These are phyloP conservation scores for Hecatera dysodea DNA, from an alignment of 2,888 invertebrate species.

Conservation along the genomic window DNA sequence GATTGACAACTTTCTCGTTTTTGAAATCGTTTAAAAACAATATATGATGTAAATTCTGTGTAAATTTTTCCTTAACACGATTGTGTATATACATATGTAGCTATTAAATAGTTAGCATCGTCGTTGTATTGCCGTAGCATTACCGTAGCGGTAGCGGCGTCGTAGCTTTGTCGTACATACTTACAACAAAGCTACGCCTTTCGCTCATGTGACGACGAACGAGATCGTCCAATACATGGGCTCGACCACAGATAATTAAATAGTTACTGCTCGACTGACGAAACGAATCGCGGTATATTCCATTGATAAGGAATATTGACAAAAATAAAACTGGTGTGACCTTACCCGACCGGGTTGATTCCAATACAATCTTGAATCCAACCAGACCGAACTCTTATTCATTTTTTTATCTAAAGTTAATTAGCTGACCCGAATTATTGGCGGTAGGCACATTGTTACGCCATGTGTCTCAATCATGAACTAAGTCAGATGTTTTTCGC, in stretches of 20 bases:
- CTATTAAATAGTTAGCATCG: no score
- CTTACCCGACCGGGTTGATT: slow-evolving; percentile 2
- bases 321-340: slow-evolving; percentile 13
- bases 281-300: slow-evolving; percentile 31
- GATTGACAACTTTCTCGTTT: no score
- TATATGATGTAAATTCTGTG: background rate
- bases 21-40: background rate
- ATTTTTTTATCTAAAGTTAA: slow-evolving; percentile 13
- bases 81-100: background rate
- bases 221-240: background rate
- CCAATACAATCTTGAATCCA: slow-evolving; percentile 23
- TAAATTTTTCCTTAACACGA: background rate
- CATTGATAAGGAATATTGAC: slow-evolving; percentile 23
- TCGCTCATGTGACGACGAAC: no score
- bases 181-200: no score
- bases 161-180: background rate
- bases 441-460: slow-evolving; percentile 22
- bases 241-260: no score
- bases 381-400: slow-evolving; percentile 17
- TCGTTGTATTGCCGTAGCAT: background rate
- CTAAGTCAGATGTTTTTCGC: background rate
- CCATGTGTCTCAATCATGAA: slow-evolving; percentile 20
- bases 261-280: background rate
- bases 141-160: background rate
- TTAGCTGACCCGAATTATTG: slow-evolving; percentile 44